Evolutionary conservation across 2,113 vertebrate species (phyloP), one percentile per base, ranked within the genome.

Genomic region (Trochalopteron elliotii): DNA sequence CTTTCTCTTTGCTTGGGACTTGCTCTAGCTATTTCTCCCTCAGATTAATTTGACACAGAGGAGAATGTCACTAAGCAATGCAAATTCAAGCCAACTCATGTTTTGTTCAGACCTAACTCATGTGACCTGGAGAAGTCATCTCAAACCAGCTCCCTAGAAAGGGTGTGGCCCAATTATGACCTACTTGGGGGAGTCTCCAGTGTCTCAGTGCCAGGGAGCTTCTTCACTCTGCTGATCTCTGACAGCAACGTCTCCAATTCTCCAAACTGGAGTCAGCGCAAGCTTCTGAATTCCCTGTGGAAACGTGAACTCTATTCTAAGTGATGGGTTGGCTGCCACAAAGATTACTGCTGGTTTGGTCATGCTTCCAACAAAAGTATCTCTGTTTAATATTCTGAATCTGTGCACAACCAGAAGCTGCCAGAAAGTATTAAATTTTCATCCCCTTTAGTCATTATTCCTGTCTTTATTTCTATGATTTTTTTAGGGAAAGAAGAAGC

Each of bases 241-340:
- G n/a, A 57, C 10, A 50, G 15, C 31, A 75, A 15, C 0, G 0
- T 49, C 50, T 65, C 18, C 25, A 33, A 9, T 24, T 12, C 21
- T 7, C 11, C 28, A 77, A 12, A 37, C 8, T 39, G 23, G 23
- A 83, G 39, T 2, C 42, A 50, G 4, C 11, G 24, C 5, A 69
- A 37, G 20, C 8, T 83, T 72, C 47, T 44, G 17, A 92, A 70
- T 71, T 89, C 21, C 31, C 57, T 45, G 33, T 30, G 25, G 39
- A 87, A 89, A 79, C 59, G 37, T 0, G 2, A 9, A 50, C 68
- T 47, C 39, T n/a, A 30, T 31, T 33, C 31, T 63, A 74, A 35
- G 24, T 15, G 12, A 30, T 44, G 20, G 12, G 5, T 15, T 56
- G 24, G 12, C 56, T 89, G 81, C 61, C 37, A 22, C 67, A 92